Conservation (phyloP, 2,113 vertebrate species). For the Galbula dea region DNA sequence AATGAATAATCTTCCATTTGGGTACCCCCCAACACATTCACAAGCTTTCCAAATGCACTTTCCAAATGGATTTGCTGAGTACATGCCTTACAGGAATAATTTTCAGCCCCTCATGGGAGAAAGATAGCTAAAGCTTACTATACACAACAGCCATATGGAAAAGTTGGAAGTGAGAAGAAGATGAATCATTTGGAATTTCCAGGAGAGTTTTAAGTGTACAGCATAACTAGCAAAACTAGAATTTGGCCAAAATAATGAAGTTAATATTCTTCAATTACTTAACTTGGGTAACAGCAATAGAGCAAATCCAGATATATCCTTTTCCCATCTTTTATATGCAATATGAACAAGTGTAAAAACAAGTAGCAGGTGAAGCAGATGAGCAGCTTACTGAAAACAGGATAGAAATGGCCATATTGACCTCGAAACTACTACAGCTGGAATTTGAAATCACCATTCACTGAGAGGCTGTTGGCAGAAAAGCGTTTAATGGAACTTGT, state of each 20-base stretch:
- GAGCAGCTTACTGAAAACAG: background rate
- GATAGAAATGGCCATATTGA: background rate
- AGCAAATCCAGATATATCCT: background rate
- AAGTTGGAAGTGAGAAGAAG: background rate
- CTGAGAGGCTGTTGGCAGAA: background rate
- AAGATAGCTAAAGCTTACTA: background rate
- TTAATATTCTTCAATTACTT: background rate
- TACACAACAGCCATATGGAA: background rate
- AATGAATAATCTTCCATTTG: background rate
- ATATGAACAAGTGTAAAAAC: background rate
- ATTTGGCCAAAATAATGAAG: background rate
- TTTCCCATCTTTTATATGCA: background rate
- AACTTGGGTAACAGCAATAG: background rate
- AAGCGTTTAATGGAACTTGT: background rate
- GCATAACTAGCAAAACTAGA: background rate
- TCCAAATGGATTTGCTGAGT: slow-evolving; percentile 12
- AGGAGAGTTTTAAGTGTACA: background rate
- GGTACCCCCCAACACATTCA: background rate
- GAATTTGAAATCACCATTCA: too few relatives aligned
- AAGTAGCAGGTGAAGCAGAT: background rate
- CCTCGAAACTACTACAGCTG: background rate
- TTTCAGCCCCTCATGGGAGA: background rate
- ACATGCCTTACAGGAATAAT: background rate
- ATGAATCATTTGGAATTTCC: background rate
- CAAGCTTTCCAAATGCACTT: background rate